These are phyloP conservation scores for Sinosuthora webbiana DNA, from an alignment of 2,113 vertebrate species.

Conservation along the genomic window DNA sequence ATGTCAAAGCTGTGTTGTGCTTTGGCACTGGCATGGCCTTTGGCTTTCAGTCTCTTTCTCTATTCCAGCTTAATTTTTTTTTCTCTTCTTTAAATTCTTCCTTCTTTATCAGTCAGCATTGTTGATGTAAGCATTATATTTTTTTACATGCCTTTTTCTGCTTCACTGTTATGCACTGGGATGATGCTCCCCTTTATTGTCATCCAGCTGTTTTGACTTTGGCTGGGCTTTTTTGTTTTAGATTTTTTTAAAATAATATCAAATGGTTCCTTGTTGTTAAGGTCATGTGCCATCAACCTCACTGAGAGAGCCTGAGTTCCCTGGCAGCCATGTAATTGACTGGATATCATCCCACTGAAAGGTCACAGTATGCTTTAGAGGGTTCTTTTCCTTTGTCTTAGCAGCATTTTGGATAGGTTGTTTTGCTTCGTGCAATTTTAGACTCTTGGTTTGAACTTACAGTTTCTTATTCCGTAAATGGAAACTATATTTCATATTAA, in stretches of 20 bases:
- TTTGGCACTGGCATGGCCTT: not conserved
- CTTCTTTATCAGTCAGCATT: not conserved
- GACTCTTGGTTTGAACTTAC: not conserved
- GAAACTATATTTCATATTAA: not conserved
- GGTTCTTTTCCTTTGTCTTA: not conserved
- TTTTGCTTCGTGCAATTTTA: not conserved
- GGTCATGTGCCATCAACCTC: not conserved
- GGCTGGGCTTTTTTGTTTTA: not conserved
- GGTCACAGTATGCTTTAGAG: slow-evolving; percentile 3
- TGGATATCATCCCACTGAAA: not conserved
- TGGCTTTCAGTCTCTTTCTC: not conserved
- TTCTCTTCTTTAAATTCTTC: not conserved
- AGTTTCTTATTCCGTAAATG: not conserved
- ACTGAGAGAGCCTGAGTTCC: not conserved
- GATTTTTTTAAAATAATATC: not conserved
- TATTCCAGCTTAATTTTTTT: not conserved
- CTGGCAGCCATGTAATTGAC: not conserved
- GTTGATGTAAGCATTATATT: not conserved
- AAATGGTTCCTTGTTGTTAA: not conserved
- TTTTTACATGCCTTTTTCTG: not conserved
- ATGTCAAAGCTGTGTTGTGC: not conserved
- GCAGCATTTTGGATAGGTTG: not conserved
- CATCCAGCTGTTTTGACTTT: not conserved
- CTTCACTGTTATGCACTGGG: not conserved
- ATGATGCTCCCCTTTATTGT: not conserved